phyloP scores from a whole-genome alignment of 2,888 invertebrate genomes.

The Himalopsyche kuldschensis region DNA sequence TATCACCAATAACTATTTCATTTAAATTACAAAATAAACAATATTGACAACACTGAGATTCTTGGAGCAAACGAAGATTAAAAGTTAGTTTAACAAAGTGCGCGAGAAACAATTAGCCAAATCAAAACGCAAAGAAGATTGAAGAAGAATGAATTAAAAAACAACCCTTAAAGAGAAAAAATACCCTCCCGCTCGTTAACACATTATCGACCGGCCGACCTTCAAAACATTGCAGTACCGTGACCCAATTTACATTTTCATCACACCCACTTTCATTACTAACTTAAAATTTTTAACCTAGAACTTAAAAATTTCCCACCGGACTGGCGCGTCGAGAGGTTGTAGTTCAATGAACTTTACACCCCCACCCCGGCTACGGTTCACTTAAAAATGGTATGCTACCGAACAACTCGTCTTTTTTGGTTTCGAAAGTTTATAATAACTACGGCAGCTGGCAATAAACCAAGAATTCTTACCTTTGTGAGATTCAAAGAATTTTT shows the following conservation, averaged over 20 bases:
- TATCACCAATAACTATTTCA: too few species aligned
- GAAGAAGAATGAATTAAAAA: slow-evolving; percentile 17
- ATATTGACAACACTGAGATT: not conserved
- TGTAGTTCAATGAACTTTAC: slow-evolving; percentile 16
- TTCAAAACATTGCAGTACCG: slow-evolving; percentile 21
- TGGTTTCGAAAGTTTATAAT: too few species aligned
- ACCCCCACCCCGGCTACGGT: not conserved
- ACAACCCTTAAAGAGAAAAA: slow-evolving; percentile 7
- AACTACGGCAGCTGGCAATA: too few species aligned
- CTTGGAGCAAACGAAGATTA: not conserved
- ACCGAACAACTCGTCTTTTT: not conserved
- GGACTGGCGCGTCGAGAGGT: slow-evolving; percentile 17
- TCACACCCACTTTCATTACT: slow-evolving; percentile 39
- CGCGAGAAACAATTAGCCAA: not conserved
- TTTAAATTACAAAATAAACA: too few species aligned
- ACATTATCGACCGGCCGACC: slow-evolving; percentile 37
- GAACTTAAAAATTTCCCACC: slow-evolving; percentile 36
- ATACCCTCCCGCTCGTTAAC: not conserved
- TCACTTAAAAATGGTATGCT: not conserved
- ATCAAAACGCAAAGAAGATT: not conserved
- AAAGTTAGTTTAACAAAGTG: not conserved
- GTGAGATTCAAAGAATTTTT: too few species aligned
- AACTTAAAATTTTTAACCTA: slow-evolving; percentile 39
- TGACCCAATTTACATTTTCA: slow-evolving; percentile 38
- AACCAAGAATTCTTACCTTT: too few species aligned